Evolutionary conservation across 2,113 vertebrate genomes (phyloP), one percentile per base, ranked within the genome.

Genomic region (Gasterosteus nipponicus): DNA sequence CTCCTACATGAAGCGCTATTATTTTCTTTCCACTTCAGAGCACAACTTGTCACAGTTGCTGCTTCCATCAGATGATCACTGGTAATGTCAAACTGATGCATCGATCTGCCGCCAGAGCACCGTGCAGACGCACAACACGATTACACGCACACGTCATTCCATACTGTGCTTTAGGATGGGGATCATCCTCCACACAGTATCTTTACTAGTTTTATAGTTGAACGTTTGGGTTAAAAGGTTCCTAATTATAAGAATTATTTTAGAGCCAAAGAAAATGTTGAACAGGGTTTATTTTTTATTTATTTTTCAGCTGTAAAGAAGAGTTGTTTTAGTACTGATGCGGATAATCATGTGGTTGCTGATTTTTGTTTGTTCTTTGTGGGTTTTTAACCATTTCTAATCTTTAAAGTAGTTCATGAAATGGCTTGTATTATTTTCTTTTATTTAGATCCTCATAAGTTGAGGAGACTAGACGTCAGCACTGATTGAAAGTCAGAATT

Each of bases 21-120:
- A 57, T 67, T 63, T 59, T 14, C 59, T 77, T 81, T 68, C 29
- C 65, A 58, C 35, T 29, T 46, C 38, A 16, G 26, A 78, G 57
- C 59, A 68, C 46, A 84, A 33, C 18, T 60, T 31, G 69, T 71
- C 68, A 14, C 60, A 81, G 80, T 63, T 53, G 16, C 16, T 61
- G 53, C 56, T 69, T 5, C 76, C 65, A 75, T 84, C 69, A 81
- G 67, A 57, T 5, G 47, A 60, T 70, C 41, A 46, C 61, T 70
- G 5, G 66, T 78, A 67, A 38, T 61, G 68, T 82, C 67, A 41
- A 62, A 61, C 56, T 78, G 35, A 35, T 75, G 5, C 41, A 76
- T 79, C 0, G 46, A 70, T 78, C 29, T 61, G 15, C 74, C 38
- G 19, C 44, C 51, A 78, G 31, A 49, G 51, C 58, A 12, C 38